A percentile compares a stretch with the other conserved stretches of the same genome.
Evolutionary conservation across 2,888 invertebrate genomes (phyloP).

Genomic region (Hartigia nigra): DNA sequence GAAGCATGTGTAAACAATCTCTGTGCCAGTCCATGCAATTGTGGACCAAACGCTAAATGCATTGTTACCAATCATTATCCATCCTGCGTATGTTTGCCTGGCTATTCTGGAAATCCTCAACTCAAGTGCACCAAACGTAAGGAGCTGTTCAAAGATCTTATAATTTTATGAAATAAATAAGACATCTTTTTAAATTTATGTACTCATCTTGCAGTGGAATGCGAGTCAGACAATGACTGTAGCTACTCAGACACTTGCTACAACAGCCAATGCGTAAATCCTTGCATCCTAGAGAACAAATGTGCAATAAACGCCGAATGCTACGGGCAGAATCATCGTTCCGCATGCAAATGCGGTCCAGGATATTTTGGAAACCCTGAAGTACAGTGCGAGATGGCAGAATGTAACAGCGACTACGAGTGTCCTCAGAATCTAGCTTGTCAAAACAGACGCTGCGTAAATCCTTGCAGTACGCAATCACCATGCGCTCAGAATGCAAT

Average conservation of each 20-base stretch:
- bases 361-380: slow-evolving; percentile 86
- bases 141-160: slow-evolving; percentile 12
- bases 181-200: not conserved
- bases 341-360: slow-evolving; percentile 82
- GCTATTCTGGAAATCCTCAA: slow-evolving; percentile 88
- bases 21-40: slow-evolving; percentile 87
- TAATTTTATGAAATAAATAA: not conserved
- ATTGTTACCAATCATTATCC: slow-evolving; percentile 86
- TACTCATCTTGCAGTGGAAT: slow-evolving; percentile 74
- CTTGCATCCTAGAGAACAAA: slow-evolving; percentile 82
- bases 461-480: slow-evolving; percentile 78
- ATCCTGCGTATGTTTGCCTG: slow-evolving; percentile 83
- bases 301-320: slow-evolving; percentile 89
- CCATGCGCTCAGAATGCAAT: slow-evolving; percentile 87
- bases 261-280: slow-evolving; percentile 84
- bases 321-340: slow-evolving; percentile 81
- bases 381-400: slow-evolving; percentile 79
- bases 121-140: slow-evolving; percentile 76
- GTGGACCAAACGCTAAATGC: slow-evolving; percentile 86
- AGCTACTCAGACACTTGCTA: slow-evolving; percentile 83
- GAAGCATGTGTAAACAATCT: slow-evolving; percentile 85
- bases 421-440: slow-evolving; percentile 83
- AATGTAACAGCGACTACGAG: slow-evolving; percentile 83
- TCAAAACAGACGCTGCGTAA: slow-evolving; percentile 77
- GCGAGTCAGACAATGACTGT: slow-evolving; percentile 86